These are phyloP conservation scores for Beroe forskalii DNA, from an alignment of 37 sponge, comb jelly and placozoan species.

Conservation along the genomic window DNA sequence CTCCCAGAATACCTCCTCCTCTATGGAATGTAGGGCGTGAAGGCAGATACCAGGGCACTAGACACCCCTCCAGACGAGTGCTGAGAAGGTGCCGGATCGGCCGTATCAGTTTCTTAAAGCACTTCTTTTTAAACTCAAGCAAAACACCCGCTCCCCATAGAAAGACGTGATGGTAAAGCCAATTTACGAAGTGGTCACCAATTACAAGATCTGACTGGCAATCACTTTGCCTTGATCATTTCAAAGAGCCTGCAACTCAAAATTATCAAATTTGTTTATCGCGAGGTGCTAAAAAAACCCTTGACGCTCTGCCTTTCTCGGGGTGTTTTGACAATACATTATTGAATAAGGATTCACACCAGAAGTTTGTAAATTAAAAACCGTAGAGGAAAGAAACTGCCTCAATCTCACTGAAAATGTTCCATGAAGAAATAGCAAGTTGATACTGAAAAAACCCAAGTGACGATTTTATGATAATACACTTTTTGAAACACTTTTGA, in stretches of 20 bases:
- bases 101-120: conserved; percentile 9
- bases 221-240: neutral
- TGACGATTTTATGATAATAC: too few species aligned
- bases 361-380: too few species aligned
- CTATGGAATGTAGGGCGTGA: conserved; percentile 61
- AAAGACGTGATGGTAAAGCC: conserved; percentile 9
- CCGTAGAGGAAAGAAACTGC: too few species aligned
- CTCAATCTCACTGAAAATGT: too few species aligned
- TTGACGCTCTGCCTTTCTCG: too few species aligned
- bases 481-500: too few species aligned
- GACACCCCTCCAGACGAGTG: neutral
- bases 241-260: conserved; percentile 9
- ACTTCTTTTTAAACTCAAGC: conserved; percentile 7
- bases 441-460: too few species aligned
- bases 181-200: conserved; percentile 1
- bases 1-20: too few species aligned
- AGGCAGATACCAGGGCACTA: neutral
- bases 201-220: neutral
- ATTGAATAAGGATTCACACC: too few species aligned
- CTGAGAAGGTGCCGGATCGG: neutral
- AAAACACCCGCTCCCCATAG: neutral
- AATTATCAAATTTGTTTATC: conserved; percentile 22
- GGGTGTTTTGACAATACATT: too few species aligned
- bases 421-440: too few species aligned
- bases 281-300: conserved; percentile 26